phyloP scores from a whole-genome alignment of 2,113 vertebrate genomes.

The Ameiurus melas region DNA sequence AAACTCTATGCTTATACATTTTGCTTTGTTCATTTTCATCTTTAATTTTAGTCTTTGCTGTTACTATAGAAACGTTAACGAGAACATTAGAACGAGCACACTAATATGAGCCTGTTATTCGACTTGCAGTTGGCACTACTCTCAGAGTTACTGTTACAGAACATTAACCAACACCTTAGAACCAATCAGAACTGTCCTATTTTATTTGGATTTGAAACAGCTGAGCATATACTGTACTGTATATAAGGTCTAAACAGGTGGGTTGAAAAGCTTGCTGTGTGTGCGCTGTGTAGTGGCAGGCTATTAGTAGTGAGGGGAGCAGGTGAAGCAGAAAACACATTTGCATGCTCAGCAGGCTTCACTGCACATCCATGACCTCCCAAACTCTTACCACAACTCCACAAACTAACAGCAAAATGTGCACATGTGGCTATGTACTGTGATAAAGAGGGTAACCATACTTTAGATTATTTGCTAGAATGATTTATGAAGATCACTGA shows the following conservation, averaged over 20 bases:
- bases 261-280: background rate
- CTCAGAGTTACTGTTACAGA: background rate
- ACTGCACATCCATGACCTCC: background rate
- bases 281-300: background rate
- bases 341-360: slow-evolving; percentile 13
- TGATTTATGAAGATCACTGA: background rate
- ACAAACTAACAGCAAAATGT: background rate
- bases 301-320: slow-evolving; percentile 4
- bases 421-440: background rate
- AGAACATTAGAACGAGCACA: background rate
- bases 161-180: background rate
- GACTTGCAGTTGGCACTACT: background rate
- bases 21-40: background rate
- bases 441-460: background rate
- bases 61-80: background rate
- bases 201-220: slow-evolving; percentile 22
- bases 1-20: background rate
- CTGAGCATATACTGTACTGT: slow-evolving; percentile 18
- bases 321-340: slow-evolving; percentile 38
- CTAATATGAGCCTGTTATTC: background rate
- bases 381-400: background rate
- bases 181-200: background rate
- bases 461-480: background rate
- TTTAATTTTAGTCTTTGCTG: background rate
- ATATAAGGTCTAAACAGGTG: slow-evolving; percentile 23